Conservation (phyloP, 2,113 vertebrate genomes). For the Cavia aperea region DNA sequence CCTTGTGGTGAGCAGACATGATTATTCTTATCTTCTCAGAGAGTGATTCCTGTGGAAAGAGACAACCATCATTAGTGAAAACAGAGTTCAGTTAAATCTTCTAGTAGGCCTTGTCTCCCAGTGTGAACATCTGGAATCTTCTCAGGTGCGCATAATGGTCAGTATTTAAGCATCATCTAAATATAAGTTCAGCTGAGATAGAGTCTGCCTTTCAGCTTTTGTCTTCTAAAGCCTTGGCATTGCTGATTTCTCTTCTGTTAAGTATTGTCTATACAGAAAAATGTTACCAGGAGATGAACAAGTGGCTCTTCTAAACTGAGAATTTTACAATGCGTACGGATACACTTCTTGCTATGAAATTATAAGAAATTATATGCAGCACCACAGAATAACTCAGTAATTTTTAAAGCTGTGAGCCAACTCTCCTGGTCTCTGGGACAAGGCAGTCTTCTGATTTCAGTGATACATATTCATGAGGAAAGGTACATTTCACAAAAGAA, state of each 20-base stretch:
- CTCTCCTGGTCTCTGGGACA: not conserved
- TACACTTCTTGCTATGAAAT: not conserved
- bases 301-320: not conserved
- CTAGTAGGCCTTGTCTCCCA: not conserved
- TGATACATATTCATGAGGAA: slow-evolving; percentile 14
- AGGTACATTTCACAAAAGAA: not conserved
- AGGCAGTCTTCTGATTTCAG: slow-evolving; percentile 37
- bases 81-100: not conserved
- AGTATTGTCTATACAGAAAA: not conserved
- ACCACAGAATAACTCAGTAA: not conserved
- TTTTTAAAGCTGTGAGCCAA: slow-evolving; percentile 28
- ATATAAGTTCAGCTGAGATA: slow-evolving; percentile 12
- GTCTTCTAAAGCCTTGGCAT: not conserved
- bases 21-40: slow-evolving; percentile 12
- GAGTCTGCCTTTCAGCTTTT: slow-evolving; percentile 21
- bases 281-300: not conserved
- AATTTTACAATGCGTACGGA: slow-evolving; percentile 12
- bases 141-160: slow-evolving; percentile 21
- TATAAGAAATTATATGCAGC: not conserved
- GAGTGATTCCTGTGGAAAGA: slow-evolving; percentile 27
- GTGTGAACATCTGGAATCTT: slow-evolving; percentile 53
- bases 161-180: slow-evolving; percentile 37
- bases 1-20: slow-evolving; percentile 38
- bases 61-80: slow-evolving; percentile 54
- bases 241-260: not conserved